A percentile compares a stretch with the other conserved stretches of the same genome.
Evolutionary conservation across 2,113 vertebrate genomes (phyloP).

Genomic region (Xiphophorus hellerii): DNA sequence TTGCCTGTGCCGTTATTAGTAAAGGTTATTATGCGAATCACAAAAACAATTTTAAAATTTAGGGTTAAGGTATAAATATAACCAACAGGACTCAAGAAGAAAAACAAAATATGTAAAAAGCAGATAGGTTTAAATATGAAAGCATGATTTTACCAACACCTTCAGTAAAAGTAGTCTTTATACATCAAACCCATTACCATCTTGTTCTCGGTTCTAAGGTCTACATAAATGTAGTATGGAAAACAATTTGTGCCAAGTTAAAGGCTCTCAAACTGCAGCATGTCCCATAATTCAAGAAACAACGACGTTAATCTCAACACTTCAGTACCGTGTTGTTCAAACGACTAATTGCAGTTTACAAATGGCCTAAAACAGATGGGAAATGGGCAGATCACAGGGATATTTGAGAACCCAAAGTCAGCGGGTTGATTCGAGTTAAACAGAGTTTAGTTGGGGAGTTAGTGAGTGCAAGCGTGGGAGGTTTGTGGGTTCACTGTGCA

Average conservation of each 20-base stretch:
- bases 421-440: constrained; percentile 65
- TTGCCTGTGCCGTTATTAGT: too few species aligned
- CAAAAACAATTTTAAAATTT: too few species aligned
- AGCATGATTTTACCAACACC: too few species aligned
- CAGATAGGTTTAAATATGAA: too few species aligned
- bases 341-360: neutral
- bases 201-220: neutral
- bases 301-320: neutral
- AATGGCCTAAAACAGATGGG: neutral
- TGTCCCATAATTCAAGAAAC: neutral
- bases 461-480: constrained; percentile 70
- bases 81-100: too few species aligned
- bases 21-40: too few species aligned
- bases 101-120: too few species aligned
- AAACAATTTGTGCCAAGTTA: neutral
- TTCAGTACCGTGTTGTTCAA: too few species aligned
- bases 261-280: neutral
- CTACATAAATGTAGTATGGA: neutral
- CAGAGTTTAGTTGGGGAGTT: constrained; percentile 57
- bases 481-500: constrained; percentile 69
- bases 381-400: constrained; percentile 53
- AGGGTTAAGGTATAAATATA: too few species aligned
- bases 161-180: neutral
- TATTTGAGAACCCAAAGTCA: constrained; percentile 63
- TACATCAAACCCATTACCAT: neutral